Evolutionary conservation across 2,113 vertebrate genomes (phyloP), one percentile per base, ranked within the genome.

Genomic region (Prolemur simus): DNA sequence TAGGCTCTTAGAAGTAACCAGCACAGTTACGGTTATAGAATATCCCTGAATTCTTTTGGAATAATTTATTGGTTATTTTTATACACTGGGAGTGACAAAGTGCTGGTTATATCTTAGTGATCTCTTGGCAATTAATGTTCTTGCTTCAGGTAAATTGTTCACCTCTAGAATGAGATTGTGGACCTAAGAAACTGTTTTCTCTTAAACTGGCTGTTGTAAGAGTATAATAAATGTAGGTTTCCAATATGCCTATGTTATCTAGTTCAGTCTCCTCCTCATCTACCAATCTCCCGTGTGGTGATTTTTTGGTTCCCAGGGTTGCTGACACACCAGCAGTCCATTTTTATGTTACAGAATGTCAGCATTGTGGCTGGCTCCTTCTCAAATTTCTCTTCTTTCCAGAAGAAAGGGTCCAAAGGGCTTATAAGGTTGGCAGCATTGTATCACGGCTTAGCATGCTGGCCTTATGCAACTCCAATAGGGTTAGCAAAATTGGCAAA

Each of bases 31-130:
- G 58, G 56, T n/a, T 49, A 56, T 84, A 73, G 58, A 92, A 76
- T 74, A 34, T 29, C 71, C 56, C 20, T 69, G 21, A 83, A 60
- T 29, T 95, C 18, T 71, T 85, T 52, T 80, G 20, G 49, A 85
- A 92, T 69, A 92, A 71, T 42, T 56, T 66, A 34, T 58, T 80
- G 18, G 32, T 89, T 87, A 84, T 88, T 95, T 93, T 83, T 27
- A 94, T 66, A 78, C 49, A 29, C 17, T 32, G 8, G 18, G 25
- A 76, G 12, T 95, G 47, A 66, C 12, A 81, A 91, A 76, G 74
- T 76, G 13, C 74, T 81, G 18, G 5, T 32, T 91, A 9, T 54
- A 32, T 29, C 45, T 71, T 47, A 63, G 52, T 60, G 34, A 68
- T 69, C 32, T 54, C 0, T 14, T 73, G 69, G 66, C 2, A 12